phyloP scores from a whole-genome alignment of 1,140 invertebrate genomes.

The Pygmarrhopalites habei region DNA sequence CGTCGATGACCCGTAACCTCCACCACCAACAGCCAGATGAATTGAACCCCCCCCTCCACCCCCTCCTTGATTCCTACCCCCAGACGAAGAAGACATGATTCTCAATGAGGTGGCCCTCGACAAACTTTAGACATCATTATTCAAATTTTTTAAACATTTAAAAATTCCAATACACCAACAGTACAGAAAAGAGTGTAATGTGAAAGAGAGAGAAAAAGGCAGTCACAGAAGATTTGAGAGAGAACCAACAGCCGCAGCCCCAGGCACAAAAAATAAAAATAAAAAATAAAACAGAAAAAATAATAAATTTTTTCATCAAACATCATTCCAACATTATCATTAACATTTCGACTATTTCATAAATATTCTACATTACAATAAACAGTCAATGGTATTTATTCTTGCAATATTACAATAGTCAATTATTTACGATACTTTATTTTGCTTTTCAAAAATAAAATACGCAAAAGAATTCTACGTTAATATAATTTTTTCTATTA shows the following conservation, averaged over 20 bases:
- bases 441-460: too few relatives aligned
- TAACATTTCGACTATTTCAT: too few relatives aligned
- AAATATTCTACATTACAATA: too few relatives aligned
- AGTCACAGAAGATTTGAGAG: neutral
- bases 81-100: conserved; percentile 8
- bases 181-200: too few relatives aligned
- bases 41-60: neutral
- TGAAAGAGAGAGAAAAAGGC: too few relatives aligned
- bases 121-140: conserved; percentile 1
- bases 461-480: too few relatives aligned
- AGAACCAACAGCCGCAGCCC: neutral
- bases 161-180: neutral
- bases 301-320: neutral
- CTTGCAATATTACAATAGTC: too few relatives aligned
- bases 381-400: too few relatives aligned
- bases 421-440: too few relatives aligned
- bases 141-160: neutral
- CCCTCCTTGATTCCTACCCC: conserved; percentile 1
- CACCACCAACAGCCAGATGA: neutral
- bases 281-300: conserved; percentile 6
- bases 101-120: conserved; percentile 15
- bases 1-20: neutral
- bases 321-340: neutral
- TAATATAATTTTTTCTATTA: too few relatives aligned
- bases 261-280: neutral